Base-by-base conservation (phyloP, 2,113 vertebrate species). In the Atractosteus spatula region DNA sequence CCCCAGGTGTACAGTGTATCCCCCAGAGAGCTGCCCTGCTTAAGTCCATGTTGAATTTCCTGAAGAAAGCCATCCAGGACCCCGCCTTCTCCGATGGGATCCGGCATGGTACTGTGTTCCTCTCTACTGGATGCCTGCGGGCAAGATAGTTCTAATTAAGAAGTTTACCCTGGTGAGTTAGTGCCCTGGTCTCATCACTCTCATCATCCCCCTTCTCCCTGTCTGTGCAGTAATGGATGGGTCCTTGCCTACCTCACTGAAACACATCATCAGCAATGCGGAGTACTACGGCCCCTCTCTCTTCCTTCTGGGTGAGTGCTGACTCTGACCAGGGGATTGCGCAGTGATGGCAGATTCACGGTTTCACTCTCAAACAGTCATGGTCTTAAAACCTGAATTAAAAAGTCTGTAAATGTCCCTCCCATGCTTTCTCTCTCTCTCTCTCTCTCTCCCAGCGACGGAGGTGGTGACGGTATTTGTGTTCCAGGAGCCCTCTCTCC, bases 391-490 rank as follows among this genome's bases (percentile, higher is more conserved):
- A 10, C 41, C 62, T 43, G 41, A 65, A 41, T 70, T 17, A 41
- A 29, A 8, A 68, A 11, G 1, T 44, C 54, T 67, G 43, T 74
- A 7, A 8, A 8, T 57, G 51, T 44, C 29, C n/a, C 11, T 61
- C 17, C 56, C 42, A 41, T 8, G 45, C 54, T 72, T 8, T 73
- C 59, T 77, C 57, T 71, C 4, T 72, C 29, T 77, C 84, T 88
- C 14, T 41, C 66, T 62, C 59, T 4, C 14, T 29, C 12, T 12
- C 44, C 66, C 85, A 97, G 96, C 96, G 17, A 98, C 96, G 71
- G 96, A 98, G 88, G 96, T 98, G 82, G 96, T 98, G 86, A 98
- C 96, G 4, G 96, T 98, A 78, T 98, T 98, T 87, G 96, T 97
- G 86, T 98, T 98, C 93, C 95, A 98, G 92, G 96, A 98, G 90